A percentile compares a stretch with the other conserved stretches of the same genome.
These are phyloP conservation scores for Pungitius pungitius DNA, from an alignment of 2,113 vertebrate species.

Conservation along the genomic window DNA sequence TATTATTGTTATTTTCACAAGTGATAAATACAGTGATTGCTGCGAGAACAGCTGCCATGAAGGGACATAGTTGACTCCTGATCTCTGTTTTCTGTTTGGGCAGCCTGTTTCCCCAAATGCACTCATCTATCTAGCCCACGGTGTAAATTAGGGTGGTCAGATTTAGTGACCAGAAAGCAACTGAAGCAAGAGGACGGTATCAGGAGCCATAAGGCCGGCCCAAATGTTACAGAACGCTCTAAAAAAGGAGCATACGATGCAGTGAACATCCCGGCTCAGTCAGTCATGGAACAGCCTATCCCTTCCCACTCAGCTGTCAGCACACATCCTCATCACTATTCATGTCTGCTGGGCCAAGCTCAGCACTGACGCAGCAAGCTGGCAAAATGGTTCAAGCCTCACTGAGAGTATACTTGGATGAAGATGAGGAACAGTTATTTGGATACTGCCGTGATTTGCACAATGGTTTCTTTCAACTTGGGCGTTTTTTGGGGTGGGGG, in stretches of 20 bases:
- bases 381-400: slow-evolving; percentile 31
- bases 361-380: slow-evolving; percentile 33
- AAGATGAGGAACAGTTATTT: slow-evolving; percentile 2
- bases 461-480: neutral
- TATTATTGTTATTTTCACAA: neutral
- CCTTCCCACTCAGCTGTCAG: slow-evolving; percentile 66
- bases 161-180: slow-evolving; percentile 14
- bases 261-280: slow-evolving; percentile 58
- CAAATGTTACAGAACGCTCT: slow-evolving; percentile 62
- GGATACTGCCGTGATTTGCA: neutral
- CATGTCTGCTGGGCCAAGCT: slow-evolving; percentile 52
- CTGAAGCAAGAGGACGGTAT: slow-evolving; percentile 9
- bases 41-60: neutral
- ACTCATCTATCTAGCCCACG: neutral
- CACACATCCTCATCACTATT: slow-evolving; percentile 62
- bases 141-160: slow-evolving; percentile 6
- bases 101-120: neutral
- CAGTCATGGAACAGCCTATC: slow-evolving; percentile 57
- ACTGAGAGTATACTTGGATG: slow-evolving; percentile 9
- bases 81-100: neutral
- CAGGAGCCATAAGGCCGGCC: slow-evolving; percentile 57
- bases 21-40: neutral
- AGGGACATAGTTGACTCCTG: neutral
- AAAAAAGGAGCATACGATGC: slow-evolving; percentile 66
- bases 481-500: neutral